Base-by-base conservation (phyloP, 2,888 invertebrate genomes). In the Brachycybe producta region DNA sequence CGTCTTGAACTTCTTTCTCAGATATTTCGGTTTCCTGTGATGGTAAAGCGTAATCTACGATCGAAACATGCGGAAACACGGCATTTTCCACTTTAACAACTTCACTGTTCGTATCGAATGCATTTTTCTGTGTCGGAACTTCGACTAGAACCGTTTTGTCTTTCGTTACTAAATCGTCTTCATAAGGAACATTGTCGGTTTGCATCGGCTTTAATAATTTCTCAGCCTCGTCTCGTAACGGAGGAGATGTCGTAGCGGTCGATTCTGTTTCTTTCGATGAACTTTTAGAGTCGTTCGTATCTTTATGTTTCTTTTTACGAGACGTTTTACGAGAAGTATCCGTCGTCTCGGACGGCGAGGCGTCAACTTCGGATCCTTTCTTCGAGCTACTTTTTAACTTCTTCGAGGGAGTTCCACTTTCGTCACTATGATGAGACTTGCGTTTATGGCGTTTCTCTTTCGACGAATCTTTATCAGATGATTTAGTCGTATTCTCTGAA, bases 161-260 rank as follows among this genome's bases (percentile, higher is more conserved):
- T 38, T 48, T 62, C 59, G 61, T 58, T 59, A 54, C 64, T 57
- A 52, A 63, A 59, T 54, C 62, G 57, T 55, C 64, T 62, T 55
- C 65, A 62, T 61, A 70, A 35, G 66, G 60, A 55, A 73, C 70
- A 30, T 72, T 70, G 23, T 67, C 67, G 34, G 66, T 64, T 5
- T 53, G 46, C 41, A 54, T 58, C 59, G 40, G 19, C n/a, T 39
- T 55, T 39, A 61, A 70, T 68, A 45, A 72, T 71, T 43, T 68
- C 58, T 42, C 70, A 69, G 24, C 73, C 69, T 52, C 64, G 67
- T 55, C 71, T 70, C 58, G 52, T 46, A 26, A 50, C 48, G 30
- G 47, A 55, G 41, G 49, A 27, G 24, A 49, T 49, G 26, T 49
- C 41, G 47, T 39, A n/a, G 43, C 45, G 15, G 42, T 46, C 28